Conservation (phyloP, 2,888 invertebrate species). For the Mesorhabditis belari region DNA sequence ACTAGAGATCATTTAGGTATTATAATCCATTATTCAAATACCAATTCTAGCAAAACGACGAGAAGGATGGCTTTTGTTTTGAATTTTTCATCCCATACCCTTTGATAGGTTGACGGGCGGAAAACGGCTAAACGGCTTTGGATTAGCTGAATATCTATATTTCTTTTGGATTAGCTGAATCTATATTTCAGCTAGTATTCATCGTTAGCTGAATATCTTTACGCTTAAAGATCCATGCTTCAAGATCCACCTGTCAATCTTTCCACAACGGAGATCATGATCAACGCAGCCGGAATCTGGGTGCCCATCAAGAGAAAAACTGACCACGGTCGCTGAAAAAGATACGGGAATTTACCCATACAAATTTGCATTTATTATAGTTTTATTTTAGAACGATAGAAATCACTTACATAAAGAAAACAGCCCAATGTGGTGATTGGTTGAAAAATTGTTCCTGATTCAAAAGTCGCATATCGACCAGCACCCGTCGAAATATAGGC, state of each 20-base stretch:
- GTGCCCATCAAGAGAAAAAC: not conserved
- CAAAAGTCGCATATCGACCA: not conserved
- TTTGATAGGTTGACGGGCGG: not conserved
- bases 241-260: not conserved
- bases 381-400: not conserved
- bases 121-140: not conserved
- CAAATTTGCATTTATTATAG: too few species aligned
- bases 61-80: not conserved
- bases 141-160: too few species aligned
- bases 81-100: not conserved
- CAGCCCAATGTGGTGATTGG: not conserved
- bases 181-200: too few species aligned
- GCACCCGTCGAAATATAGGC: not conserved
- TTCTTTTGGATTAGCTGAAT: too few species aligned
- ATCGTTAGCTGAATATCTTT: too few species aligned
- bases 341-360: too few species aligned
- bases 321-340: not conserved
- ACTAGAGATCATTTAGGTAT: not conserved
- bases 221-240: too few species aligned
- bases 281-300: not conserved
- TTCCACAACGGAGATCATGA: not conserved
- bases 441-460: not conserved
- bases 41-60: too few species aligned
- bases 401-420: not conserved
- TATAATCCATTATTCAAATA: too few species aligned